Percentiles rank a stretch among this genome's conserved stretches.
Evolutionary conservation across 1,140 invertebrate species (phyloP).

Genomic region (Anthonomus grandis): DNA sequence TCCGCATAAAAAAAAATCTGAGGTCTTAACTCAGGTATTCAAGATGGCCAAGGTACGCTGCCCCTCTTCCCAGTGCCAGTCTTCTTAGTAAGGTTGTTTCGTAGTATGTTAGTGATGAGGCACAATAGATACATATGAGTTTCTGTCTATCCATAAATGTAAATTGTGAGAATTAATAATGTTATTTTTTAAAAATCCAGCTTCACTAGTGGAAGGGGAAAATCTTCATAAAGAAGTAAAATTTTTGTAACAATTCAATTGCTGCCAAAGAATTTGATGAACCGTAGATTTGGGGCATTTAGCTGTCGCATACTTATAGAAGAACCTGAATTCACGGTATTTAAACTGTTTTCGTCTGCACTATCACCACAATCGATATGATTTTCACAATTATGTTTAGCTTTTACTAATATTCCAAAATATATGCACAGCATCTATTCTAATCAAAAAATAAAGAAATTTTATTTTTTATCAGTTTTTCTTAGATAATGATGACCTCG

Average conservation of each 20-base stretch:
- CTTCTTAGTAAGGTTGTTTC: too few relatives aligned
- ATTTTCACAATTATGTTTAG: slow-evolving; percentile 12
- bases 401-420: slow-evolving; percentile 1
- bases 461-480: too few relatives aligned
- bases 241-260: slow-evolving; percentile 9
- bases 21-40: too few relatives aligned
- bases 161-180: slow-evolving; percentile 11
- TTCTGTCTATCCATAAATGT: slow-evolving; percentile 3
- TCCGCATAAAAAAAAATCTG: too few relatives aligned
- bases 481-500: too few relatives aligned
- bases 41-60: too few relatives aligned
- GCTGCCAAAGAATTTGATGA: too few relatives aligned
- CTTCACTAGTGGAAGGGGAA: background rate
- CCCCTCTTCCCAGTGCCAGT: too few relatives aligned
- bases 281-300: background rate
- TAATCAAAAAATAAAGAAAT: too few relatives aligned
- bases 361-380: slow-evolving; percentile 3
- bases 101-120: background rate
- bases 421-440: too few relatives aligned
- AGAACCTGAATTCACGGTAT: slow-evolving; percentile 10
- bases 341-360: slow-evolving; percentile 11
- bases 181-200: slow-evolving; percentile 2
- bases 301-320: background rate
- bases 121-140: slow-evolving; percentile 2
- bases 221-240: slow-evolving; percentile 5